Percentiles rank a stretch among this genome's conserved stretches.
These are phyloP conservation scores for Epizoanthus scotinus DNA, from an alignment of 92 coral and sea anemone genomes.

Conservation along the genomic window DNA sequence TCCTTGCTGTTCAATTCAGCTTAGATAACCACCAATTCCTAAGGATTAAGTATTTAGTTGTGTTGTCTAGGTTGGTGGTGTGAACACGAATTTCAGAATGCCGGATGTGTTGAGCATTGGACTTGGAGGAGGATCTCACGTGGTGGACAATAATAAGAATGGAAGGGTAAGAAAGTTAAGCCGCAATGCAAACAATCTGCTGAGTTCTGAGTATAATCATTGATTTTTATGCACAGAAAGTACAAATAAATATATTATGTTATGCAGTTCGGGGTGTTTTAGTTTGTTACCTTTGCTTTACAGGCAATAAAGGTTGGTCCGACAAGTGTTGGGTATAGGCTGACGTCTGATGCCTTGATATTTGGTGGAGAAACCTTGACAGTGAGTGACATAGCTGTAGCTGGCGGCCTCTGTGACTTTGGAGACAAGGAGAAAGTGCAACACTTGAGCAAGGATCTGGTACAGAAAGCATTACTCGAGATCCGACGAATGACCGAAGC, in stretches of 20 bases:
- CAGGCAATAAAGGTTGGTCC: slow-evolving; percentile 81
- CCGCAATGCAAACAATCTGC: neutral
- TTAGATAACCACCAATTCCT: no score
- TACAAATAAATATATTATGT: neutral
- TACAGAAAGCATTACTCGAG: slow-evolving; percentile 44
- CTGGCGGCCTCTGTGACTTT: slow-evolving; percentile 64
- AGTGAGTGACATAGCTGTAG: slow-evolving; percentile 89
- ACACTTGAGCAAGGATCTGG: slow-evolving; percentile 49
- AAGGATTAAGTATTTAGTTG: neutral
- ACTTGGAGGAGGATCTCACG: slow-evolving; percentile 93
- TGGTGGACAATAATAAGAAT: neutral
- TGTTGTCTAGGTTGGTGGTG: slow-evolving; percentile 81
- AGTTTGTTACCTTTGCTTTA: neutral
- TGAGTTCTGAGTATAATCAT: neutral
- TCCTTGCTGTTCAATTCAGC: no score
- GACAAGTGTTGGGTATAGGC: slow-evolving; percentile 81
- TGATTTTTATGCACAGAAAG: neutral
- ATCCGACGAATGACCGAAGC: slow-evolving; percentile 70
- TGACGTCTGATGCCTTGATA: slow-evolving; percentile 72
- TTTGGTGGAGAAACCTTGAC: slow-evolving; percentile 85
- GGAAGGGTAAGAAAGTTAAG: slow-evolving; percentile 11
- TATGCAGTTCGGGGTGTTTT: neutral
- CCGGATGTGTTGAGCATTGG: slow-evolving; percentile 95
- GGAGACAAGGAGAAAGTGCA: slow-evolving; percentile 68
- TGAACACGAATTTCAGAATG: slow-evolving; percentile 93